Conservation (phyloP, 1,140 invertebrate genomes). For the Eurytemora carolleeae region DNA sequence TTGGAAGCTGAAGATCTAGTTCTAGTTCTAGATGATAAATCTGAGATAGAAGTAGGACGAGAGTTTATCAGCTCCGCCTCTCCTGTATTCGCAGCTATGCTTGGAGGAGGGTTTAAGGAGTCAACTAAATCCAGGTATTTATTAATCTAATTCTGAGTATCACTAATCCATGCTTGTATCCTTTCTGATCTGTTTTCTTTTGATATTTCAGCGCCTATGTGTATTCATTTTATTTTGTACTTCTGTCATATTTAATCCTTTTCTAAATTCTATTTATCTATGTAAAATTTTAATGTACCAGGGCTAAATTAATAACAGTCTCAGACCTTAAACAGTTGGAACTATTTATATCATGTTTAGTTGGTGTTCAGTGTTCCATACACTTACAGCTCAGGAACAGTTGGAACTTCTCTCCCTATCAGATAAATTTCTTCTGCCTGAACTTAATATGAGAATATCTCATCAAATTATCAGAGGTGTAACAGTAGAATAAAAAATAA, state of each 20-base stretch:
- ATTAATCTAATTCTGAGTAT: background rate
- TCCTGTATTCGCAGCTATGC: background rate
- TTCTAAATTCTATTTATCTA: background rate
- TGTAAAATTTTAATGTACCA: background rate
- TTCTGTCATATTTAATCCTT: background rate
- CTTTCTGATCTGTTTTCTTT: background rate
- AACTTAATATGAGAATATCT: background rate
- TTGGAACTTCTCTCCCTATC: background rate
- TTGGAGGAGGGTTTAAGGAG: background rate
- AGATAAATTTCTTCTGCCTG: background rate
- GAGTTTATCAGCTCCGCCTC: background rate
- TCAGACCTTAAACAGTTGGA: no score
- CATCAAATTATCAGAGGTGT: background rate
- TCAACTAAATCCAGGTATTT: background rate
- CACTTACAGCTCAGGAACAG: background rate
- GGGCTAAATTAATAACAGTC: no score
- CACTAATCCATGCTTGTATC: background rate
- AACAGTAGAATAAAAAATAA: no score
- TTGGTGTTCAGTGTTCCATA: no score
- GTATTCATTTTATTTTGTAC: background rate
- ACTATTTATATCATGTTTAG: no score
- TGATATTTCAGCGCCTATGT: background rate
- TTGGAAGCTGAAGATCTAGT: background rate
- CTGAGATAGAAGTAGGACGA: background rate
- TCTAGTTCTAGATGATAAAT: background rate